These are phyloP conservation scores for Falco biarmicus DNA, from an alignment of 2,797 vertebrate genomes.

Conservation along the genomic window DNA sequence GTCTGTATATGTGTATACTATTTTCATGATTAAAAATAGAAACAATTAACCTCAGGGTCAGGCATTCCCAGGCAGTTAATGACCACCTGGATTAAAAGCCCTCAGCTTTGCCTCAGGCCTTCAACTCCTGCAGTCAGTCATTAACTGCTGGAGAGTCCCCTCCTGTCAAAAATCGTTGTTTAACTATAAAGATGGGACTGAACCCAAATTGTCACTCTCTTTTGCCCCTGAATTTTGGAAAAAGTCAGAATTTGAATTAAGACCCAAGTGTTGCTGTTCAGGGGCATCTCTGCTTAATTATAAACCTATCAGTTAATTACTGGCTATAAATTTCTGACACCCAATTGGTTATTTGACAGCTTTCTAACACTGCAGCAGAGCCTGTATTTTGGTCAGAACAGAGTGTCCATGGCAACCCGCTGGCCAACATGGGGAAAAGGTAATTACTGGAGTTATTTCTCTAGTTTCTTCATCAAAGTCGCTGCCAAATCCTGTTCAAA, in stretches of 20 bases:
- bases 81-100: constrained; percentile 75
- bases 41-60: constrained; percentile 73
- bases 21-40: constrained; percentile 71
- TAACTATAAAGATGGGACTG: constrained; percentile 71
- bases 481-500: not conserved
- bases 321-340: constrained; percentile 41
- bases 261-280: constrained; percentile 4
- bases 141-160: constrained; percentile 71
- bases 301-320: constrained; percentile 54
- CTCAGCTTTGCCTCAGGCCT: constrained; percentile 67
- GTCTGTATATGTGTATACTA: constrained; percentile 43
- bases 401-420: constrained; percentile 45
- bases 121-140: constrained; percentile 71
- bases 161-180: constrained; percentile 72
- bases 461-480: not conserved
- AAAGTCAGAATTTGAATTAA: constrained; percentile 43
- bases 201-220: constrained; percentile 21
- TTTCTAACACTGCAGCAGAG: not conserved
- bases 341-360: constrained; percentile 18
- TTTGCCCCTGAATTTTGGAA: constrained; percentile 50
- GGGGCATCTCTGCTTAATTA: constrained; percentile 53
- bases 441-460: constrained; percentile 43
- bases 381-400: not conserved
- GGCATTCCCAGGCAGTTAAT: constrained; percentile 73
- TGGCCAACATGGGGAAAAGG: not conserved